Conservation (phyloP, 2,888 invertebrate species). For the Tridacna crocea region DNA sequence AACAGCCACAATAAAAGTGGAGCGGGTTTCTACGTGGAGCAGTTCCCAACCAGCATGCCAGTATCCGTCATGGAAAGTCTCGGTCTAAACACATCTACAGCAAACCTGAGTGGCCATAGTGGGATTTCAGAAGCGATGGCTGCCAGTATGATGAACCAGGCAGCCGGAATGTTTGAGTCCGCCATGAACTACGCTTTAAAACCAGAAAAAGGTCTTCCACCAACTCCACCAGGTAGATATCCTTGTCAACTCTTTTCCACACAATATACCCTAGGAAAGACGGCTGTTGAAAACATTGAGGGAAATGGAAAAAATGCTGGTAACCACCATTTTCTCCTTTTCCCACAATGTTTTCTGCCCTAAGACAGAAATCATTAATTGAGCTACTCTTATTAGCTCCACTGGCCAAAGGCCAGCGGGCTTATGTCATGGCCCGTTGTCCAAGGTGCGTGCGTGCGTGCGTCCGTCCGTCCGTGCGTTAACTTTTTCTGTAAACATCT, state of each 20-base stretch:
- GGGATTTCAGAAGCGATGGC: slow-evolving; percentile 34
- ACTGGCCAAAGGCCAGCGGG: too few relatives aligned
- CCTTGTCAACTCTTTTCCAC: not conserved
- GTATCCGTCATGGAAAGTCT: slow-evolving; percentile 46
- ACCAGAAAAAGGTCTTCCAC: slow-evolving; percentile 72
- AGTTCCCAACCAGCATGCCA: slow-evolving; percentile 56
- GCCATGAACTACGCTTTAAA: slow-evolving; percentile 70
- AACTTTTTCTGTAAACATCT: too few relatives aligned
- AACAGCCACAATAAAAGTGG: slow-evolving; percentile 43
- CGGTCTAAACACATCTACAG: slow-evolving; percentile 26
- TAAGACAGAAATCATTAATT: too few relatives aligned
- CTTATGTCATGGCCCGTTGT: too few relatives aligned
- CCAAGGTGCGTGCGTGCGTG: too few relatives aligned
- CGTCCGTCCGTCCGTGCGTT: too few relatives aligned
- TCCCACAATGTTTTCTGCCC: not conserved
- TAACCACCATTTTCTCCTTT: not conserved
- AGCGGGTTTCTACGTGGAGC: slow-evolving; percentile 67
- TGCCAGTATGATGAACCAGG: slow-evolving; percentile 53
- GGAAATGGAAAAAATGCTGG: not conserved
- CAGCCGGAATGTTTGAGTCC: slow-evolving; percentile 64
- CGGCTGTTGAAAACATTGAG: not conserved
- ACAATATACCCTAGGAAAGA: not conserved
- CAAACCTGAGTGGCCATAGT: slow-evolving; percentile 4
- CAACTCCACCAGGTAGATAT: slow-evolving; percentile 72
- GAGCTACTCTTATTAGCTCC: too few relatives aligned